Base-by-base conservation (phyloP, 23 tunicate species). In the Ascidia mentula region DNA sequence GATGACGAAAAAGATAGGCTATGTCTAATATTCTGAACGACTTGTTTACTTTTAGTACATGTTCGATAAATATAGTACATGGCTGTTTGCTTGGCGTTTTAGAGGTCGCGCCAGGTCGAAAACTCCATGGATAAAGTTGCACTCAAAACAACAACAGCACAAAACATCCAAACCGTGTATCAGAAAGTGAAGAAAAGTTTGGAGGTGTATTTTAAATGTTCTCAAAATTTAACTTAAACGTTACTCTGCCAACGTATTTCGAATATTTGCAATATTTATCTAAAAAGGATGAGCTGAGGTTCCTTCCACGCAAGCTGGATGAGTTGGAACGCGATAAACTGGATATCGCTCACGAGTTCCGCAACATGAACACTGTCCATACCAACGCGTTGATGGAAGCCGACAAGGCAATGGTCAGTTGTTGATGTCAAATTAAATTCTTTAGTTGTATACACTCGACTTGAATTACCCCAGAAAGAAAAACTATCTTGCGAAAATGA, bases 51-150 rank as follows among this genome's bases (percentile, higher is more conserved):
- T n/a, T n/a, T n/a, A n/a, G n/a, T n/a, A n/a, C n/a, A n/a, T n/a
- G n/a, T n/a, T n/a, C n/a, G n/a, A n/a, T n/a, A n/a, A n/a, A n/a
- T n/a, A n/a, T n/a, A n/a, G n/a, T n/a, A n/a, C n/a, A n/a, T n/a
- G n/a, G n/a, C n/a, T n/a, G n/a, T n/a, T n/a, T n/a, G n/a, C n/a
- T n/a, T n/a, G n/a, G n/a, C n/a, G 28, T 40, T 82, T 37, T 18
- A 82, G 86, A 82, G 72, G 37, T 32, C 46, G 22, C 79, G 86
- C 46, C 86, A 82, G 72, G 24, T 88, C 42, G 92, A 88, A 71
- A 88, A 88, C 46, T 69, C 86, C 26, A 34, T 82, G 60, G 85
- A 88, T 59, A 88, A 88, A 82, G 83, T 88, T 42, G 18, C 46
- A 28, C 75, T 83, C 38, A 88, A 88, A 38, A 69, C 72, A 0